These are phyloP conservation scores for Lithobates pipiens DNA, from an alignment of 2,797 vertebrate species.

Conservation along the genomic window DNA sequence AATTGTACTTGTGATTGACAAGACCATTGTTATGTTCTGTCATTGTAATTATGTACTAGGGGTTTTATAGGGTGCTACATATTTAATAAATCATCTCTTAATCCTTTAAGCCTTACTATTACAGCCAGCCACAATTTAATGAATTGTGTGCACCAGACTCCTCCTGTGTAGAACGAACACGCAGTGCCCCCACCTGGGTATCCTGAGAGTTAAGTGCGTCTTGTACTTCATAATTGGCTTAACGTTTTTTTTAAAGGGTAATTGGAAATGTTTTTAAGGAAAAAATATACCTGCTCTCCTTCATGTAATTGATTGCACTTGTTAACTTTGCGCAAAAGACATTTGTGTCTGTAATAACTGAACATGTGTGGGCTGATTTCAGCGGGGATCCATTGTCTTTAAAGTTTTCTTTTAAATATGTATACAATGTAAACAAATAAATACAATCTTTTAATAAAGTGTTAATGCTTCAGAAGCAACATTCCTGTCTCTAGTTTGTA, in stretches of 20 bases:
- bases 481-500: no score
- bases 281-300: not conserved
- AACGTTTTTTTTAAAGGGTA: not conserved
- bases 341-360: no score
- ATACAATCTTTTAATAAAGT: no score
- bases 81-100: constrained; percentile 52
- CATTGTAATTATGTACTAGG: constrained; percentile 21
- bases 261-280: not conserved
- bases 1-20: constrained; percentile 1
- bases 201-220: not conserved
- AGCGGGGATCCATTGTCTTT: no score
- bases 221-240: not conserved
- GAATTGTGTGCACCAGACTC: constrained; percentile 20
- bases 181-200: constrained; percentile 1
- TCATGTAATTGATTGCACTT: no score
- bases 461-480: no score
- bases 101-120: constrained; percentile 33
- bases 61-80: constrained; percentile 33
- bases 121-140: constrained; percentile 14
- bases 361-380: no score
- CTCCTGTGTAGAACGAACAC: not conserved
- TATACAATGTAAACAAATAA: no score
- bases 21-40: constrained; percentile 2
- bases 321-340: no score
- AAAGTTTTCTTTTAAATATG: no score